A percentile compares a stretch with the other conserved stretches of the same genome.
Evolutionary conservation across 37 sponge, comb jelly and placozoan species (phyloP).

Genomic region (Eunapius fragilis): DNA sequence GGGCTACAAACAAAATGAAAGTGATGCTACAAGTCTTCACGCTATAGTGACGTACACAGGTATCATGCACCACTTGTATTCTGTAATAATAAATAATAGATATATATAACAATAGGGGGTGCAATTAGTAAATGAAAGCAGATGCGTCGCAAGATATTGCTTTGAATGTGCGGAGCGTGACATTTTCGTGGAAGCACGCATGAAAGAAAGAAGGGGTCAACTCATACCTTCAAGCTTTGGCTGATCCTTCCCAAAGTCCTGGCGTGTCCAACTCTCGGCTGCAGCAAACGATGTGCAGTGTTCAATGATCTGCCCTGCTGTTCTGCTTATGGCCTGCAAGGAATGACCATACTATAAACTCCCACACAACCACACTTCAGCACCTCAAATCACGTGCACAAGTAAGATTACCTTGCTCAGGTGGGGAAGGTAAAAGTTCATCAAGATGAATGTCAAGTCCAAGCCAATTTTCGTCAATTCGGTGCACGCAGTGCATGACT

Average conservation of each 20-base stretch:
- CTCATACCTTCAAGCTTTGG: slow-evolving; percentile 39
- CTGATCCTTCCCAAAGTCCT: slow-evolving; percentile 61
- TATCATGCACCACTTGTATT: too few species aligned
- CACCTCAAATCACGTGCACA: too few species aligned
- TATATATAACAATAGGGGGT: too few species aligned
- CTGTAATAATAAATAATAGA: too few species aligned
- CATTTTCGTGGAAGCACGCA: too few species aligned
- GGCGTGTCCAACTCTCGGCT: slow-evolving; percentile 74
- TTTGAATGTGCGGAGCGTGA: too few species aligned
- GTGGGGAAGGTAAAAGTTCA: slow-evolving; percentile 39
- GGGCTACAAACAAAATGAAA: slow-evolving; percentile 1
- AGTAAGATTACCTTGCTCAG: slow-evolving; percentile 30
- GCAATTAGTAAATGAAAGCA: too few species aligned
- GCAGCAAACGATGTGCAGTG: slow-evolving; percentile 33
- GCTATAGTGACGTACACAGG: too few species aligned
- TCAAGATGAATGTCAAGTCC: slow-evolving; percentile 46
- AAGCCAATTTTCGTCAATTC: slow-evolving; percentile 50
- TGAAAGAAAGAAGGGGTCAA: background rate
- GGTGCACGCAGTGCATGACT: slow-evolving; percentile 47
- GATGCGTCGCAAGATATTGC: too few species aligned
- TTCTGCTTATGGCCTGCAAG: slow-evolving; percentile 42
- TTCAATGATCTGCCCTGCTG: slow-evolving; percentile 32
- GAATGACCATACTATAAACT: background rate
- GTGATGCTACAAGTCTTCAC: too few species aligned
- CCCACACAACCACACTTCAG: too few species aligned